Evolutionary conservation across 2,888 invertebrate species (phyloP).

Genomic region (Buathra laborator): DNA sequence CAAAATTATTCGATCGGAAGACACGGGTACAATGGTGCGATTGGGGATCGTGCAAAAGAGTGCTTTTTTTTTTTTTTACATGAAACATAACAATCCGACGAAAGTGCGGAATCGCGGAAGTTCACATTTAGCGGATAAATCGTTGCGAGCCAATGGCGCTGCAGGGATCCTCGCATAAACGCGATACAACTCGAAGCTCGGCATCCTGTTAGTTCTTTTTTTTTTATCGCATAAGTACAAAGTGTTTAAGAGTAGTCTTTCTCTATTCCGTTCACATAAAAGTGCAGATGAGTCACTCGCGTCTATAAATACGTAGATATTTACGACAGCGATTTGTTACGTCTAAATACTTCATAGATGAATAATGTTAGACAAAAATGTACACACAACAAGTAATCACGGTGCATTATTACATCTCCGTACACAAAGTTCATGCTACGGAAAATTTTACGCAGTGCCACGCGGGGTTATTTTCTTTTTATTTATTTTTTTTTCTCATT

Average conservation of each 20-base stretch:
- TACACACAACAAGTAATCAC: slow-evolving; percentile 74
- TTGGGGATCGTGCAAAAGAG: slow-evolving; percentile 74
- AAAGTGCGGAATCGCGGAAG: background rate
- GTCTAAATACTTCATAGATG: slow-evolving; percentile 2
- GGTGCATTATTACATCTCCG: slow-evolving; percentile 48
- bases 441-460: slow-evolving; percentile 63
- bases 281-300: slow-evolving; percentile 4
- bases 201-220: slow-evolving; percentile 74
- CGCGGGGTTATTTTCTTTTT: slow-evolving; percentile 62
- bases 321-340: slow-evolving; percentile 65
- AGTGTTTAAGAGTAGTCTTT: background rate
- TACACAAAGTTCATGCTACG: slow-evolving; percentile 53
- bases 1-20: background rate
- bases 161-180: slow-evolving; percentile 31
- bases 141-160: background rate
- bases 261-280: background rate
- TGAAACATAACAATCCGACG: slow-evolving; percentile 60
- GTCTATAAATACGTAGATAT: slow-evolving; percentile 51
- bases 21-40: slow-evolving; percentile 35
- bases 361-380: slow-evolving; percentile 49
- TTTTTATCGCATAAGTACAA: slow-evolving; percentile 66
- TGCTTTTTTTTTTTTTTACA: slow-evolving; percentile 65
- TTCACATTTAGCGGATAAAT: slow-evolving; percentile 14
- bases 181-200: slow-evolving; percentile 73
- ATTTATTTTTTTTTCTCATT: slow-evolving; percentile 29